Conservation (phyloP, 2,113 vertebrate genomes). For the Scomber colias region DNA sequence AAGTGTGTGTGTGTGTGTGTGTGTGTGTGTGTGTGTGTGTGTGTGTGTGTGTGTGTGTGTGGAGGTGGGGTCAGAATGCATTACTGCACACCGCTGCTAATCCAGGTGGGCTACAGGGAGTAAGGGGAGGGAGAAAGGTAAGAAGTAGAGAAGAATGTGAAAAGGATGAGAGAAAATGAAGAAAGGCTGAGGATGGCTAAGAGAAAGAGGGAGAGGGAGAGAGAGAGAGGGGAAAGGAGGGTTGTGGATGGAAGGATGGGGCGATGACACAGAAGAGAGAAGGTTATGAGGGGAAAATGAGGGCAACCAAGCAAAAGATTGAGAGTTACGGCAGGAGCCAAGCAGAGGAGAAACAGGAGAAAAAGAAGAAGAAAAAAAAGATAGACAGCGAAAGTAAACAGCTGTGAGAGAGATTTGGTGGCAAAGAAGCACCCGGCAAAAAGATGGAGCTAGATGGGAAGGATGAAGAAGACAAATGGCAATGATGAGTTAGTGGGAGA, state of each 20-base stretch:
- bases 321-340: conserved; percentile 11
- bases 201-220: not conserved
- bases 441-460: not conserved
- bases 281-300: conserved; percentile 35
- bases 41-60: conserved; percentile 35
- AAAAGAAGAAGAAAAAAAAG: not conserved
- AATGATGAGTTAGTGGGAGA: not conserved
- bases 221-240: conserved; percentile 9
- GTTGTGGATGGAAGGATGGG: conserved; percentile 12
- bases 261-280: conserved; percentile 7
- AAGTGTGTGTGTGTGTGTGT: conserved; percentile 55
- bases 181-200: not conserved
- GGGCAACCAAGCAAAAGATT: conserved; percentile 46
- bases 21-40: conserved; percentile 41
- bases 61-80: conserved; percentile 59
- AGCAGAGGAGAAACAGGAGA: not conserved
- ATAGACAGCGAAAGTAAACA: conserved; percentile 35
- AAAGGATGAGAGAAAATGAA: conserved; percentile 48
- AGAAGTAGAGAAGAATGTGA: conserved; percentile 43
- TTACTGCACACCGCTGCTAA: conserved; percentile 55
- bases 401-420: conserved; percentile 13
- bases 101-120: conserved; percentile 71
- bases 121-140: conserved; percentile 34
- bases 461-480: not conserved
- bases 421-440: not conserved